These are phyloP conservation scores for Neodon shergylaensis DNA, from an alignment of 2,113 vertebrate genomes.

Conservation along the genomic window DNA sequence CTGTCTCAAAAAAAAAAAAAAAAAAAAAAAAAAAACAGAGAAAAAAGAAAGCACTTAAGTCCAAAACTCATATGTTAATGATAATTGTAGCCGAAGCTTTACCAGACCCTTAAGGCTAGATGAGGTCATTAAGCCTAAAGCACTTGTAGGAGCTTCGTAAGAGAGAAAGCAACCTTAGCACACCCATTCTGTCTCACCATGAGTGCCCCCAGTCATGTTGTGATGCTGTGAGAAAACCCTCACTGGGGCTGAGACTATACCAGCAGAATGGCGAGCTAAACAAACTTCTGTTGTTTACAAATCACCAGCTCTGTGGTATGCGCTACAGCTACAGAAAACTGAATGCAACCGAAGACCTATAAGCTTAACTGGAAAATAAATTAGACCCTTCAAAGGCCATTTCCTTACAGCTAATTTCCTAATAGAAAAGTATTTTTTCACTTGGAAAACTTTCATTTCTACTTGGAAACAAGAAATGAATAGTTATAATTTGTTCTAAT, in stretches of 20 bases:
- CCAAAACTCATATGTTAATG: not conserved
- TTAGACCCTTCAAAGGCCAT: not conserved
- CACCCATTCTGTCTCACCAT: not conserved
- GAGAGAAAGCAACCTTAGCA: not conserved
- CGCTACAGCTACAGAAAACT: not conserved
- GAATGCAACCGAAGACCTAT: not conserved
- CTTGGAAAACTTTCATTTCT: not conserved
- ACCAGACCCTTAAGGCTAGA: no score
- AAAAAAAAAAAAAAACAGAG: not conserved
- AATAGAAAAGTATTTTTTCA: not conserved
- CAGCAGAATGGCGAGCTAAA: not conserved
- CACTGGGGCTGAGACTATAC: not conserved
- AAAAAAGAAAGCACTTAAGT: not conserved
- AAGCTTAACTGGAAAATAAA: not conserved
- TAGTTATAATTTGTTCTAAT: not conserved
- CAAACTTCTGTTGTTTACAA: not conserved
- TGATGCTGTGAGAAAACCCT: not conserved
- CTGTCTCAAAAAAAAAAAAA: no score
- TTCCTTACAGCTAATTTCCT: slow-evolving; percentile 12
- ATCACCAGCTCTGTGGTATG: not conserved
- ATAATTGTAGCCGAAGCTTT: not conserved
- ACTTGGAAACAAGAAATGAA: not conserved
- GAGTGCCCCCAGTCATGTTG: not conserved
- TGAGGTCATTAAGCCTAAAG: not conserved
- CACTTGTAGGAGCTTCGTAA: not conserved